A percentile compares a stretch with the other conserved stretches of the same genome.
Evolutionary conservation across 2,888 invertebrate genomes (phyloP).

Genomic region (Eupithecia inturbata): DNA sequence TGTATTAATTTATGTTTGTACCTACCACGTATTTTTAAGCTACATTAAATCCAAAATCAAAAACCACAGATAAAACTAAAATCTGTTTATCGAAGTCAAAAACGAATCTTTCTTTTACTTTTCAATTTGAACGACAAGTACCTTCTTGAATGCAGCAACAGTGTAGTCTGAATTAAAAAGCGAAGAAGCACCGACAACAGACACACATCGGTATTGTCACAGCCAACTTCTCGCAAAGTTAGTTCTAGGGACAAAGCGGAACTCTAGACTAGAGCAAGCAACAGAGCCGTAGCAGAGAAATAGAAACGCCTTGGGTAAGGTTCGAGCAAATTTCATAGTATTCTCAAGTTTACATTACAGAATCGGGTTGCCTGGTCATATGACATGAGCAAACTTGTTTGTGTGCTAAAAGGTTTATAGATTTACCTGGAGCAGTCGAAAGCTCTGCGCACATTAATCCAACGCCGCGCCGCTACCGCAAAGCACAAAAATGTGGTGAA

Average conservation of each 20-base stretch:
- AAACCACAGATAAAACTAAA: not conserved
- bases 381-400: not conserved
- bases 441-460: no score
- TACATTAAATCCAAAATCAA: not conserved
- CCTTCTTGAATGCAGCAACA: conserved; percentile 7
- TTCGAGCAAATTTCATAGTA: not conserved
- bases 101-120: no score
- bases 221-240: conserved; percentile 33
- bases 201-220: conserved; percentile 27
- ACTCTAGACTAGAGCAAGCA: conserved; percentile 22
- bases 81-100: no score
- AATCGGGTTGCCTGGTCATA: not conserved
- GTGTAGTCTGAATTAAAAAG: conserved; percentile 21
- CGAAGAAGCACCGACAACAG: conserved; percentile 23
- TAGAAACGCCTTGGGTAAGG: not conserved
- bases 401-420: no score
- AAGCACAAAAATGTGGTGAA: no score
- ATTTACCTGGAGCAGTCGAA: no score
- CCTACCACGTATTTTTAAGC: not conserved
- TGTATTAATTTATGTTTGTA: not conserved
- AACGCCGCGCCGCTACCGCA: no score
- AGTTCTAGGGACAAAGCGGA: conserved; percentile 33
- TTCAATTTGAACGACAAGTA: conserved; percentile 9
- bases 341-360: not conserved
- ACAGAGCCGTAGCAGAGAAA: not conserved